Evolutionary conservation across 2,797 vertebrate species (phyloP), one percentile per base, ranked within the genome.

Genomic region (Sebastes jordani): DNA sequence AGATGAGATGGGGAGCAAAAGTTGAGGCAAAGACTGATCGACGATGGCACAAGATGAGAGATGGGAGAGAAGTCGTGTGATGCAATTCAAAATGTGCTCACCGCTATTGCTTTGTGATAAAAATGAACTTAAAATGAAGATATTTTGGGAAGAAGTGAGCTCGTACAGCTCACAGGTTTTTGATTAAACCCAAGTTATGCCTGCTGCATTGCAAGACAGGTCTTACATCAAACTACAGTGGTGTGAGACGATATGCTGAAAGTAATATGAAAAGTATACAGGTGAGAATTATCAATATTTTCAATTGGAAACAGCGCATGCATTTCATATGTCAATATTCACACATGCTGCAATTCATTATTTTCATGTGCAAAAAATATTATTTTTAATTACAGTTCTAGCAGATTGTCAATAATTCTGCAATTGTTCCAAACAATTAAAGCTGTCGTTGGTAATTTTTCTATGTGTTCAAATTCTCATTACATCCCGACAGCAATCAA

Each of bases 1-100:
- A 87, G 78, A 87, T 69, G 74, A 86, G 76, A 74, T 38, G 58
- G 25, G 67, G 54, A 74, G 80, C 54, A 52, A 81, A 66, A 71
- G 78, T 84, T 74, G 71, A 75, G 58, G 32, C 54, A 70, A 80
- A 85, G 80, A 23, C 34, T 54, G 84, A 79, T 73, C 0, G 36
- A 75, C 55, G 14, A 49, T 18, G 64, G 68, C 34, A 20, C n/a
- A 16, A 46, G 14, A 54, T 42, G 38, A 6, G 38, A 42, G 36
- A 38, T 30, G 23, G 36, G 56, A 68, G 64, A 46, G 62, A 22
- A 36, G 61, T n/a, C 2, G 8, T 11, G 58, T 23, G 13, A 75
- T 62, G 67, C 27, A 22, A 49, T 69, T 74, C 23, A 69, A 32
- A 85, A 56, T 0, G 5, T 23, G 20, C 7, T 42, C 38, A 14